Percentiles rank a stretch among this genome's conserved stretches.
These are phyloP conservation scores for human DNA, from an alignment of 2,113 vertebrate species.

Conservation along the genomic window GRCh38 chr1:220579001-220579500, in stretches of 20 bases:
- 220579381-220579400: slow-evolving; percentile 91
- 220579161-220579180: background rate
- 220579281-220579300: background rate
- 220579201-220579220: background rate
- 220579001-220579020: too few species aligned
- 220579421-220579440: slow-evolving; percentile 95
- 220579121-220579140: too few species aligned
- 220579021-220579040: too few species aligned
- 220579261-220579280: background rate
- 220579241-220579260: background rate
- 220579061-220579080: too few species aligned
- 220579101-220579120: too few species aligned
- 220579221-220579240: background rate
- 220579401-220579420: slow-evolving; percentile 93
- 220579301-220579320: background rate
- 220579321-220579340: slow-evolving; percentile 47
- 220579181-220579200: background rate
- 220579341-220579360: slow-evolving; percentile 88
- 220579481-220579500: slow-evolving; percentile 96
- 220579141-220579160: background rate
- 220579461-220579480: slow-evolving; percentile 95
- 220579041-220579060: too few species aligned
- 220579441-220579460: slow-evolving; percentile 92
- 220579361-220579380: slow-evolving; percentile 94
- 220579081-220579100: too few species aligned